Evolutionary conservation across 2,888 invertebrate species (phyloP).

Genomic region (Oligia latruncula): DNA sequence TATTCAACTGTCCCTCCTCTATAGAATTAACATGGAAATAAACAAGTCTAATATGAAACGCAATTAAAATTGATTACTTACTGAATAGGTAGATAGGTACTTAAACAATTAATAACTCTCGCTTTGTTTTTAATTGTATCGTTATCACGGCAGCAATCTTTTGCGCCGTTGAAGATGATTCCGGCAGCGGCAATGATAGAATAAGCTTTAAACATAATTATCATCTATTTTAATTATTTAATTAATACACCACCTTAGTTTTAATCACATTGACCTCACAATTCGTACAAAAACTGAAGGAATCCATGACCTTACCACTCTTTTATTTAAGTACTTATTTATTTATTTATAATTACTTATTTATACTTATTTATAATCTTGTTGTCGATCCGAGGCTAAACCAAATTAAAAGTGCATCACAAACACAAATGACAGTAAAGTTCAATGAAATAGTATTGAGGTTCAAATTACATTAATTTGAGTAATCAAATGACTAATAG

Average conservation of each 20-base stretch:
- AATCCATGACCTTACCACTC: conserved; percentile 8
- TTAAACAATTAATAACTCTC: conserved; percentile 56
- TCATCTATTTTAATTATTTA: conserved; percentile 22
- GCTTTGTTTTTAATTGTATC: conserved; percentile 62
- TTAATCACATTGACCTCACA: conserved; percentile 17
- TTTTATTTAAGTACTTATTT: too few species aligned
- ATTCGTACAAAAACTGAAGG: neutral
- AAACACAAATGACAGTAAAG: conserved; percentile 30
- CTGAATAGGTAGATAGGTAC: conserved; percentile 6
- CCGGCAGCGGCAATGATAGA: conserved; percentile 29
- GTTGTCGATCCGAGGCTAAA: conserved; percentile 22
- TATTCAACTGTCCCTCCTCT: conserved; percentile 11
- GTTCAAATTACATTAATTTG: conserved; percentile 19
- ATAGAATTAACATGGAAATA: conserved; percentile 12
- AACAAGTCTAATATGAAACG: conserved; percentile 29
- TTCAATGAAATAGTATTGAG: conserved; percentile 45
- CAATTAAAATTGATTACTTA: conserved; percentile 44
- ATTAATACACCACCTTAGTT: neutral
- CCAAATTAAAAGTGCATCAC: conserved; percentile 24
- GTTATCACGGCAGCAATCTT: conserved; percentile 44
- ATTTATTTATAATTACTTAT: too few species aligned
- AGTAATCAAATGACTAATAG: conserved; percentile 38
- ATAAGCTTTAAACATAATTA: neutral
- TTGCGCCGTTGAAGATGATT: conserved; percentile 32
- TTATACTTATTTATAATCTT: too few species aligned